Percentiles rank a stretch among this genome's conserved stretches.
Evolutionary conservation across 2,113 vertebrate species (phyloP).

Genomic region (Atlantisia rogersi): DNA sequence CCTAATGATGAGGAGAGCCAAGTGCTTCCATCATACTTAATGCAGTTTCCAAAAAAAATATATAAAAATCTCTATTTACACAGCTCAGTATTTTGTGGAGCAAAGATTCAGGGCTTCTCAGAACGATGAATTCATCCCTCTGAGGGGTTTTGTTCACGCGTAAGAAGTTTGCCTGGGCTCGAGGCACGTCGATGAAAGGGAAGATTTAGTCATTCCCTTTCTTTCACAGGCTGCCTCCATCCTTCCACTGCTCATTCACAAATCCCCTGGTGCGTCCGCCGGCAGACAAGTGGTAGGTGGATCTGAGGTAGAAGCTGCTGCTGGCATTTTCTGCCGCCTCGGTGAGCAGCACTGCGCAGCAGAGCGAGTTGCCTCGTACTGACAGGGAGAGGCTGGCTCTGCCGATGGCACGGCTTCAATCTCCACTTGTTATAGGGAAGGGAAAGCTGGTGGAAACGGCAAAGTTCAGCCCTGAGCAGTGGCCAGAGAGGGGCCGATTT

Average conservation of each 20-base stretch:
- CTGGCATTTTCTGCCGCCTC: not conserved
- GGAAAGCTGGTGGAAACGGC: not conserved
- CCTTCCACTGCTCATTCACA: constrained; percentile 37
- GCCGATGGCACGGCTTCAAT: not conserved
- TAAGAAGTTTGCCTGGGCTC: not conserved
- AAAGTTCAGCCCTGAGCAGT: not conserved
- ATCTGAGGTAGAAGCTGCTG: not conserved
- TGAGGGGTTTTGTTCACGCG: not conserved
- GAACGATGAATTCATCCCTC: not conserved
- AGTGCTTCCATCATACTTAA: not conserved
- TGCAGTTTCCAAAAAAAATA: not conserved
- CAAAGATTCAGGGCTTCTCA: not conserved
- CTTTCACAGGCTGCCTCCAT: not conserved
- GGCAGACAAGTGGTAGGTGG: not conserved
- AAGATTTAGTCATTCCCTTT: constrained; percentile 2
- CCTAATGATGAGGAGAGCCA: not conserved
- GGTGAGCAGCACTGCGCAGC: not conserved
- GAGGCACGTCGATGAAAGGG: not conserved
- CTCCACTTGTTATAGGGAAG: not conserved
- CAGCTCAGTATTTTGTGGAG: not conserved
- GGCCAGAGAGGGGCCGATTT: not conserved
- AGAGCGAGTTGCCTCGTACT: not conserved
- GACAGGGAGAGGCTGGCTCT: not conserved
- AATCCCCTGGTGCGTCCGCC: not conserved
- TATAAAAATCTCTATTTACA: not conserved